phyloP scores from a whole-genome alignment of 2,888 invertebrate species.

The Tinea semifulvella region DNA sequence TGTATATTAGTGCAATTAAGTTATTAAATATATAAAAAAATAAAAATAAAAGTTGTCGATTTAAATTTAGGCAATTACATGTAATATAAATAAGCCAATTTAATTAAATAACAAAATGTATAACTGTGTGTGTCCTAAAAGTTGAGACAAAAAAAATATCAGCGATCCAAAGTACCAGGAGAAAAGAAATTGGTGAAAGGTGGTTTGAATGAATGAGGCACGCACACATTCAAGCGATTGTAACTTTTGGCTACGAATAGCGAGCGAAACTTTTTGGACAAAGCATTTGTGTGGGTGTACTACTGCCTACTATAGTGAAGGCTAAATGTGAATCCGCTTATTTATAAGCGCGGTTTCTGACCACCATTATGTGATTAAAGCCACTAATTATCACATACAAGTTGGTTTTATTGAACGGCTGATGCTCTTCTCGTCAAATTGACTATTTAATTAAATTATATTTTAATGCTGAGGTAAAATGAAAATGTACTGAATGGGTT shows the following conservation, averaged over 20 bases:
- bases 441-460: too few relatives aligned
- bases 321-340: not conserved
- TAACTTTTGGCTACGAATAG: not conserved
- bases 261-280: not conserved
- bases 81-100: too few relatives aligned
- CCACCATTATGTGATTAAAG: too few relatives aligned
- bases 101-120: not conserved
- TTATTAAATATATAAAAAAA: too few relatives aligned
- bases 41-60: too few relatives aligned
- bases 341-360: not conserved
- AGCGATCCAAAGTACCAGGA: slow-evolving; percentile 43
- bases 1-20: too few relatives aligned
- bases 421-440: too few relatives aligned
- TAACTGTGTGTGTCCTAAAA: not conserved
- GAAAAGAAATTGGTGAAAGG: slow-evolving; percentile 53
- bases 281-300: slow-evolving; percentile 4
- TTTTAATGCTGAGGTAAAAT: too few relatives aligned
- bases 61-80: too few relatives aligned
- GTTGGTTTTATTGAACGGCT: too few relatives aligned
- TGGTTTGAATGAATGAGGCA: slow-evolving; percentile 25
- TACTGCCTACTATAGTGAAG: not conserved
- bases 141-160: slow-evolving; percentile 35
- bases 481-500: too few relatives aligned
- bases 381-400: too few relatives aligned
- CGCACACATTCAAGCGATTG: slow-evolving; percentile 13